Percentiles rank a stretch among this genome's conserved stretches.
phyloP scores from a whole-genome alignment of 2,113 vertebrate genomes.

The Bos indicus region DNA sequence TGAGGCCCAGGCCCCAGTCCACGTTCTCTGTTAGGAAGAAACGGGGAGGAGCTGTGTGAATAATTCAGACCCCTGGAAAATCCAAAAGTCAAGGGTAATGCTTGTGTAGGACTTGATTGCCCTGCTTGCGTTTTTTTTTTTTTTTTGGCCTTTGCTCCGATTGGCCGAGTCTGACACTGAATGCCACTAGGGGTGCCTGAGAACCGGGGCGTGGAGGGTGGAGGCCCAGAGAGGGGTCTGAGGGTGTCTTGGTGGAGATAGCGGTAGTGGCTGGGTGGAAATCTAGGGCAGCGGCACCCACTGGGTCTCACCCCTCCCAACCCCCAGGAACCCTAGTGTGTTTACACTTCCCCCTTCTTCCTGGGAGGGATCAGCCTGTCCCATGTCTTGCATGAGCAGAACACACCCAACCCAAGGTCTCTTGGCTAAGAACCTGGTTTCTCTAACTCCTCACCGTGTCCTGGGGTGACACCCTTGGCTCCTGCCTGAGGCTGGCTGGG shows the following conservation, averaged over 20 bases:
- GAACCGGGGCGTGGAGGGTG: not conserved
- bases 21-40: not conserved
- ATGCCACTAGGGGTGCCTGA: not conserved
- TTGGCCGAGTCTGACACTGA: not conserved
- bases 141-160: not conserved
- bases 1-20: not conserved
- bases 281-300: not conserved
- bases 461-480: not conserved
- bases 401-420: not conserved
- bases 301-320: not conserved
- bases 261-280: not conserved
- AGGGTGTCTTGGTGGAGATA: not conserved
- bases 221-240: not conserved
- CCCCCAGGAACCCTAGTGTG: not conserved
- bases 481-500: not conserved
- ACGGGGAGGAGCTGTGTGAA: not conserved
- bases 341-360: not conserved
- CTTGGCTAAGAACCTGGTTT: not conserved
- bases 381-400: not conserved
- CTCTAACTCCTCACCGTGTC: not conserved
- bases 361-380: not conserved
- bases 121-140: not conserved
- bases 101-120: not conserved
- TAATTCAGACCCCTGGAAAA: slow-evolving; percentile 35
- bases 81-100: slow-evolving; percentile 12